Conservation (phyloP, 1,140 invertebrate genomes). For the Trachymyrmex septentrionalis region DNA sequence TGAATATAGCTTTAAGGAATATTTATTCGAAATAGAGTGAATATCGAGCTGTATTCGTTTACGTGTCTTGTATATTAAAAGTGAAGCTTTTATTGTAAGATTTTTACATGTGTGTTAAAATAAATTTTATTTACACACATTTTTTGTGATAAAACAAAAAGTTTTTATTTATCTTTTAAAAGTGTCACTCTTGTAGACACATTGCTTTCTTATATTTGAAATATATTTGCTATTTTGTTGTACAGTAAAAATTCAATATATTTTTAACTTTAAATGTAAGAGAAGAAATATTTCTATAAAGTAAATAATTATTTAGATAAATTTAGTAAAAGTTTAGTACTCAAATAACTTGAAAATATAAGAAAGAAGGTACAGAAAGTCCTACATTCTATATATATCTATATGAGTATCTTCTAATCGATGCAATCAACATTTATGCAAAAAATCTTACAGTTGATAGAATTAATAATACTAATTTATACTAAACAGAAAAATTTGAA, state of each 20-base stretch:
- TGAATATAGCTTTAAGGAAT: slow-evolving; percentile 67
- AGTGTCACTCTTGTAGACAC: neutral
- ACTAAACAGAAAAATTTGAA: neutral
- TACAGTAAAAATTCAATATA: neutral
- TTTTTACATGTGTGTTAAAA: neutral
- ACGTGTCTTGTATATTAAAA: neutral
- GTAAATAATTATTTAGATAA: slow-evolving; percentile 4
- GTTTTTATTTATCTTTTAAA: neutral
- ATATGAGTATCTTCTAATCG: neutral
- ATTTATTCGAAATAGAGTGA: neutral
- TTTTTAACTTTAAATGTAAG: neutral
- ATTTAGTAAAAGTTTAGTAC: neutral
- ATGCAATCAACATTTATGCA: neutral
- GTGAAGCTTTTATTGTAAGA: no score
- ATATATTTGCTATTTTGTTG: neutral
- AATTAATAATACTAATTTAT: neutral
- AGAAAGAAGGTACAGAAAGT: neutral
- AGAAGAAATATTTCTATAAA: neutral
- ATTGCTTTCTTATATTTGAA: neutral
- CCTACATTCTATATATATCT: neutral
- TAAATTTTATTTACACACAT: neutral
- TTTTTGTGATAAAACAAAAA: neutral
- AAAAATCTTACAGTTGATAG: neutral
- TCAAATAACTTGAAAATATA: neutral
- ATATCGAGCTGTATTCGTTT: neutral